Evolutionary conservation across 2,113 vertebrate species (phyloP).

Genomic region (Aegotheles bennettii): DNA sequence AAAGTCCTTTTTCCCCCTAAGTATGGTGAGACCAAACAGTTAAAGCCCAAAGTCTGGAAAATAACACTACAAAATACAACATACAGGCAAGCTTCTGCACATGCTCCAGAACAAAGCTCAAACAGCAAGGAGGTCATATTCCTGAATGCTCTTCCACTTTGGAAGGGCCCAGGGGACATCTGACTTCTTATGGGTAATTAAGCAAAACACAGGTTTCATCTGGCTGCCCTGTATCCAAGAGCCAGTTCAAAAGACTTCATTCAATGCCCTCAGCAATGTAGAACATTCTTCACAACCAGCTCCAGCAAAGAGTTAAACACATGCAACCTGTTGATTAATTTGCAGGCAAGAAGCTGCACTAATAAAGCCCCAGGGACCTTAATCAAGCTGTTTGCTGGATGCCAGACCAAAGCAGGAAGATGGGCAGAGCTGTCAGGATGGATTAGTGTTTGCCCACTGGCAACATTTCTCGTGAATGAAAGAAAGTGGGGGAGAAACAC

Average conservation of each 20-base stretch:
- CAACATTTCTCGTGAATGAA: constrained; percentile 4
- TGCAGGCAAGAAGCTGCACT: constrained; percentile 47
- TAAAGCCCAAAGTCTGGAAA: background rate
- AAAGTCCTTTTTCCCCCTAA: background rate
- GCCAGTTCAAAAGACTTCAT: background rate
- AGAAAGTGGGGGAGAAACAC: background rate
- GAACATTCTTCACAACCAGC: background rate
- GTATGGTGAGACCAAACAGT: background rate
- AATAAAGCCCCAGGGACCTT: constrained; percentile 28
- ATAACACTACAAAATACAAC: background rate
- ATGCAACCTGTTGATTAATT: constrained; percentile 58
- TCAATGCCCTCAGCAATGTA: background rate
- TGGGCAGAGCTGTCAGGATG: constrained; percentile 56
- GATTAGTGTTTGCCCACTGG: constrained; percentile 38
- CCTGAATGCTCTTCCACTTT: background rate
- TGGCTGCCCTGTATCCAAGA: background rate
- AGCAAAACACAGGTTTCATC: background rate
- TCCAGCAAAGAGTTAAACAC: constrained; percentile 37
- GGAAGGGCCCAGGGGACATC: background rate
- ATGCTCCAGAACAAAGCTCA: background rate
- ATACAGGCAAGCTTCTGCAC: background rate
- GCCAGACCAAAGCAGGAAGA: constrained; percentile 43
- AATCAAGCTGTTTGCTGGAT: constrained; percentile 55
- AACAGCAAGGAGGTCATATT: background rate
- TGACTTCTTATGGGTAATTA: background rate